Percentiles rank a stretch among this genome's conserved stretches.
Conservation (phyloP, 2,888 invertebrate genomes). For the Drosophila flavopinicola region DNA sequence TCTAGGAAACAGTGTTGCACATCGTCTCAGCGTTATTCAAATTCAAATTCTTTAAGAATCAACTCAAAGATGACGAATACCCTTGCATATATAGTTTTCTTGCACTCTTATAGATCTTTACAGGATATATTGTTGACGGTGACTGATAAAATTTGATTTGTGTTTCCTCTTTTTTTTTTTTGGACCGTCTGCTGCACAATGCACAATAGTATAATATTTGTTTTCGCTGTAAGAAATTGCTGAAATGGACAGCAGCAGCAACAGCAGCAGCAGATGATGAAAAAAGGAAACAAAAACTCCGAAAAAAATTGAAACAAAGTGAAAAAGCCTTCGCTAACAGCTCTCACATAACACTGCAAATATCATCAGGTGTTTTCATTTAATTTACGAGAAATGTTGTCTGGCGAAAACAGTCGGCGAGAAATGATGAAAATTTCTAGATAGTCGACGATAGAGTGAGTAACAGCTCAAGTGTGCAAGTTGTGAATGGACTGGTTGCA, state of each 20-base stretch:
- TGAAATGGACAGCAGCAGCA: conserved; percentile 30
- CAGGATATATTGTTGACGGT: conserved; percentile 18
- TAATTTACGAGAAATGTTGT: conserved; percentile 82
- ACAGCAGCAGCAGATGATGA: background rate
- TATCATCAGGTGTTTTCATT: conserved; percentile 83
- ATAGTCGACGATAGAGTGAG: conserved; percentile 3
- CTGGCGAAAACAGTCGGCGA: conserved; percentile 40
- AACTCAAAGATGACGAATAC: too few relatives aligned
- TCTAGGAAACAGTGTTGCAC: too few relatives aligned
- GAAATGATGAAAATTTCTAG: conserved; percentile 51
- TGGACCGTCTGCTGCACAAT: conserved; percentile 23
- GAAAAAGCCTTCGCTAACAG: conserved; percentile 10
- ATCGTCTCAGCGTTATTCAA: too few relatives aligned
- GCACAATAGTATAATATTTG: conserved; percentile 41
- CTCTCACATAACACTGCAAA: conserved; percentile 42
- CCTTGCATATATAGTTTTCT: too few relatives aligned
- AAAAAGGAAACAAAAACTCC: too few relatives aligned
- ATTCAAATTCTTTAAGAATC: too few relatives aligned
- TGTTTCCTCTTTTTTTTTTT: background rate
- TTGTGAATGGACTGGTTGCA: conserved; percentile 26
- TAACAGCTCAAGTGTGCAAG: conserved; percentile 21
- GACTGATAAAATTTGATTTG: background rate
- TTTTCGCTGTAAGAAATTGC: conserved; percentile 48
- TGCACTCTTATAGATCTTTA: background rate
- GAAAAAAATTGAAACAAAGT: background rate